Conservation (phyloP, 2,113 vertebrate species). For the Myanophis thanlyinensis region DNA sequence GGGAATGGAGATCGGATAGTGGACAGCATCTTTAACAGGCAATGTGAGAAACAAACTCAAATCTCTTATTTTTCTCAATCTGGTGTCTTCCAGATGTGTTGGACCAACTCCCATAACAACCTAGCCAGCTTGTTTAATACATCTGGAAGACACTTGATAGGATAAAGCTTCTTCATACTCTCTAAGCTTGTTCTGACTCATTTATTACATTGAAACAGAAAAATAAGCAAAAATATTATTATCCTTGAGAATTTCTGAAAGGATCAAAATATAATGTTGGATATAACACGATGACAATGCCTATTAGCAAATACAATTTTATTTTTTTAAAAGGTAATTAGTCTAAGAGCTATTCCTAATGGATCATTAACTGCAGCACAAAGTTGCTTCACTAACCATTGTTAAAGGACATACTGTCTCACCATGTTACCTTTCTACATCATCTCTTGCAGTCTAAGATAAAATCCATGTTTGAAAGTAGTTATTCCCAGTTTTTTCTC, state of each 20-base stretch:
- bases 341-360: background rate
- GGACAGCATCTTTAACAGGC: background rate
- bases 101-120: background rate
- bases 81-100: background rate
- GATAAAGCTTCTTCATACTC: background rate
- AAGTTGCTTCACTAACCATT: background rate
- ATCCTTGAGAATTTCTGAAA: background rate
- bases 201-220: background rate
- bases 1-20: background rate
- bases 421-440: background rate
- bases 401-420: background rate
- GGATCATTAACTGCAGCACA: background rate
- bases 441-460: background rate
- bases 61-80: background rate
- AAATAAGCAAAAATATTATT: slow-evolving; percentile 1
- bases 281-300: background rate
- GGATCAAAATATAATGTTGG: background rate
- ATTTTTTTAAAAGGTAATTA: background rate
- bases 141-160: background rate
- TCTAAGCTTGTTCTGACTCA: background rate
- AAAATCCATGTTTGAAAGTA: background rate
- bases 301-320: background rate
- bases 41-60: background rate
- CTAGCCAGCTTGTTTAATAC: background rate
- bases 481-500: background rate